Base-by-base conservation (phyloP, 2,797 vertebrate species). In the Acanthurus leucopareius region DNA sequence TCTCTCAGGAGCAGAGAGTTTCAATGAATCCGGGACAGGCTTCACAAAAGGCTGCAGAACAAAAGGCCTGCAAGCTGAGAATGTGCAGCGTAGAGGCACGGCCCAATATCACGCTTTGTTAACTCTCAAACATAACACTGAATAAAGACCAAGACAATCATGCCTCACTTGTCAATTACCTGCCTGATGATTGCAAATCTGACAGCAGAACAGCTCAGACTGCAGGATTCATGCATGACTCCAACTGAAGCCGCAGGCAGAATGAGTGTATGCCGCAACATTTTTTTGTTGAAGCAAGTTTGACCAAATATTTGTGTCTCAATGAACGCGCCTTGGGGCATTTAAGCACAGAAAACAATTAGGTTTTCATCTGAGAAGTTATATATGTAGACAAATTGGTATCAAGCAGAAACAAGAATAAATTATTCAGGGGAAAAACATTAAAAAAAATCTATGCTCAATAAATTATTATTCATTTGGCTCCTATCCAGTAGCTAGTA, bases 1-100 rank as follows among this genome's bases (percentile, higher is more conserved):
- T 93, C 89, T 89, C 88, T 92, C 90, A 89, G 91, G 88, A 88
- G 86, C 79, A 70, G 88, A 77, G 89, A 90, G 89, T 91, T 91
- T 91, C 91, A 91, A 86, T 94, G 92, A 92, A 94, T 94, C 89
- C 85, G 59, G 86, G 88, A 69, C 87, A 88, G 89, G 22, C 84
- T 84, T 86, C 84, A 92, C 93, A 94, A 95, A 94, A 85, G 87
- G 82, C 89, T 83, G 73, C 88, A 70, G 87, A 92, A 95, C 94
- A 93, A 95, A 94, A 93, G 92, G 84, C 79, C 86, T 77, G 85
- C 83, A 79, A 94, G 88, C 93, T 90, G 93, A 93, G 92, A 93
- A 91, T 88, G 91, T 90, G 84, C 92, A 89, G 80, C 83, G 54
- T 59, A 25, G 82, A 88, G 83, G 77, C 89, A 85, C 77, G 73